Base-by-base conservation (phyloP, 2,797 vertebrate genomes). In the Mallotus villosus region DNA sequence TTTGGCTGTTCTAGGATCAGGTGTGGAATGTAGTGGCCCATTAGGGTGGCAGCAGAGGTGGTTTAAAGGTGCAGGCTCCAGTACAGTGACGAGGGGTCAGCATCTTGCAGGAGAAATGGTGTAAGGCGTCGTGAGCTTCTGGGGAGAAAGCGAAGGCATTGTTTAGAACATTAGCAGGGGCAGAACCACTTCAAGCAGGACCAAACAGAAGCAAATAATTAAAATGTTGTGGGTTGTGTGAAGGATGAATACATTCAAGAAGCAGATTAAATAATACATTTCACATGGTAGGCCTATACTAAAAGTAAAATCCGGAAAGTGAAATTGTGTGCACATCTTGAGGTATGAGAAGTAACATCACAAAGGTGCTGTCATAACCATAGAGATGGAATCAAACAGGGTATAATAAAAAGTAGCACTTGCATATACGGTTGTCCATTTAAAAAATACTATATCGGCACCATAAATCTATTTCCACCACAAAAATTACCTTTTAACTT, bases 51-150 rank as follows among this genome's bases (percentile, higher is more conserved):
- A 96, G 91, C 87, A 97, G 91, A 41, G 95, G 97, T 24, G 95
- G 94, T 81, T 97, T 98, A 93, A 96, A 98, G 86, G 94, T 96
- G 93, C 95, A 98, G 90, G 93, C 96, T 71, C 95, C 96, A 0
- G 90, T 95, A 83, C 95, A 98, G 92, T 96, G 96, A 73, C 96
- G 95, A 67, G 94, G 96, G 63, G 93, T 96, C 90, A 96, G 91
- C 97, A 98, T 98, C 91, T 99, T 97, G 90, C 95, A 98, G 84
- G 96, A 97, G 92, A 97, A 97, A 89, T 97, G 95, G 80, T 97
- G 95, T 85, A 97, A 92, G 77, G 95, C 95, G 82, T 96, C 94
- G 78, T 97, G 95, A 87, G 95, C 95, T 94, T 96, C 95, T 96
- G 88, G 89, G 81, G 83, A 89, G 85, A 67, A 92, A 91, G 25